These are phyloP conservation scores for Xanthorhoe spadicearia DNA, from an alignment of 2,888 invertebrate species.

Conservation along the genomic window DNA sequence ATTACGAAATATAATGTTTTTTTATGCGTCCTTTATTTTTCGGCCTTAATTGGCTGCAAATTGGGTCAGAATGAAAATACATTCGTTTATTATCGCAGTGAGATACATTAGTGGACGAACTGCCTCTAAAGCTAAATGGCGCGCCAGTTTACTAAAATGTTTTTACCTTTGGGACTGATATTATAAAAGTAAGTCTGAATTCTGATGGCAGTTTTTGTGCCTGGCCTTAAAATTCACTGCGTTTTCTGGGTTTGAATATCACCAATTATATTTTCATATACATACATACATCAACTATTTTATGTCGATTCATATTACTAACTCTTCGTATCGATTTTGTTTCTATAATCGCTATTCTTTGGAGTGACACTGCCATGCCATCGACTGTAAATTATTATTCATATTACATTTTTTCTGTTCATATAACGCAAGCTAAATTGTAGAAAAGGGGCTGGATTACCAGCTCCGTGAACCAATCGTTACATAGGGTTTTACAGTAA, in stretches of 20 bases:
- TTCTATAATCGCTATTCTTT: too few relatives aligned
- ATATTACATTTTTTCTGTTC: too few relatives aligned
- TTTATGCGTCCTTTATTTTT: conserved; percentile 28
- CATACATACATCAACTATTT: neutral
- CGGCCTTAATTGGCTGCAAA: conserved; percentile 33
- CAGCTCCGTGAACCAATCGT: too few relatives aligned
- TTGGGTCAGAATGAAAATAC: conserved; percentile 30
- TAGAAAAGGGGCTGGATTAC: too few relatives aligned
- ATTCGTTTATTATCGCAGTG: conserved; percentile 16
- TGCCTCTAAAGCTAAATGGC: neutral
- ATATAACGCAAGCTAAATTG: too few relatives aligned
- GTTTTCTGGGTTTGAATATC: neutral
- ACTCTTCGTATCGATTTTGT: too few relatives aligned
- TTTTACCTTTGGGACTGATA: conserved; percentile 8
- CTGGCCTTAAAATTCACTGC: neutral
- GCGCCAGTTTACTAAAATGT: neutral
- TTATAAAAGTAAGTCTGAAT: neutral
- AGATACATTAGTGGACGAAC: conserved; percentile 11
- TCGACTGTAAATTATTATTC: too few relatives aligned
- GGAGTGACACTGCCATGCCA: too few relatives aligned
- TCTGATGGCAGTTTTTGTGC: neutral
- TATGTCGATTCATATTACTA: too few relatives aligned
- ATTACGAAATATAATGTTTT: conserved; percentile 31
- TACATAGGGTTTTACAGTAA: too few relatives aligned
- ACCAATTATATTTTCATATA: too few relatives aligned